Conservation (phyloP, 2,113 vertebrate species). For the Columbina picui region DNA sequence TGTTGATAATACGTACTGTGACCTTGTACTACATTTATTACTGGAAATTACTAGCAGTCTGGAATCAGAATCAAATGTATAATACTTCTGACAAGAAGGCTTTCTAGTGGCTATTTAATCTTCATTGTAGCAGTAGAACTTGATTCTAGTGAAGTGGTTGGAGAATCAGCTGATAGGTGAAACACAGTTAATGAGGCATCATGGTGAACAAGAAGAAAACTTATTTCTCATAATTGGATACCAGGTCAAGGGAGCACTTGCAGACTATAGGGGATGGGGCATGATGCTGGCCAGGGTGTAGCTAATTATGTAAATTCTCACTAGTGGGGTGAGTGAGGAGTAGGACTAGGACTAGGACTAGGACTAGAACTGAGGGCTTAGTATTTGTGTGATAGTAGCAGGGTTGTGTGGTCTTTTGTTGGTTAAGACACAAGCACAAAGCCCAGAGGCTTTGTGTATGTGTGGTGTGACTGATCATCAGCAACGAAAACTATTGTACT, state of each 20-base stretch:
- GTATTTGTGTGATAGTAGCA: not conserved
- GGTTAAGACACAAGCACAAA: not conserved
- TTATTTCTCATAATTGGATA: not conserved
- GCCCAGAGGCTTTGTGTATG: not conserved
- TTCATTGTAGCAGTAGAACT: constrained; percentile 12
- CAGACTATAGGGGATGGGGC: not conserved
- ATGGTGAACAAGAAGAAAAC: not conserved
- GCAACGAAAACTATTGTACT: not conserved
- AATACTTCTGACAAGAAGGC: not conserved
- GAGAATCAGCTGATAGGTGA: not conserved
- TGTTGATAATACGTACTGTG: not conserved
- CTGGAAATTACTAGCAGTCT: not conserved
- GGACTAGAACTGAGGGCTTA: no score
- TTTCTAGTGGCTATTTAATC: constrained; percentile 3
- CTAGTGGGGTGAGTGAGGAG: no score
- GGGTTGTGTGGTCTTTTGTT: not conserved
- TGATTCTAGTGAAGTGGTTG: not conserved
- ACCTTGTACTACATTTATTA: not conserved
- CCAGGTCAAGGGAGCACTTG: not conserved
- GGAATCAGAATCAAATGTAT: constrained; percentile 1
- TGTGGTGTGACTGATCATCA: not conserved
- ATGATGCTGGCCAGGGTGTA: not conserved
- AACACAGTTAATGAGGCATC: not conserved
- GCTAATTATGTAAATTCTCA: not conserved
- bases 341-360: no score